phyloP scores from a whole-genome alignment of 2,113 vertebrate species.

The Oxyura jamaicensis region DNA sequence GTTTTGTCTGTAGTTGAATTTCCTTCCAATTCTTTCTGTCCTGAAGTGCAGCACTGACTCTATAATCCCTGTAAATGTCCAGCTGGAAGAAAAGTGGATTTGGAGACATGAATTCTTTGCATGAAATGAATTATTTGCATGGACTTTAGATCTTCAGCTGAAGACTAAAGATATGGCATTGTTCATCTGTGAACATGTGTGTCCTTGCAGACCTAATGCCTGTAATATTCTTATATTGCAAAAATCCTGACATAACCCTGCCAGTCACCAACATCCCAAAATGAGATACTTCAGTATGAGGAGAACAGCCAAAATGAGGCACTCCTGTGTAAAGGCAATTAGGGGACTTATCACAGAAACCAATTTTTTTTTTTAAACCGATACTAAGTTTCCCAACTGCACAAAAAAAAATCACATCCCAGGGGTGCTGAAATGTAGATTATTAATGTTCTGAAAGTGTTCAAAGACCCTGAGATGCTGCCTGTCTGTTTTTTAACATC shows the following conservation, averaged over 20 bases:
- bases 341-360: neutral
- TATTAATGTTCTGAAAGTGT: neutral
- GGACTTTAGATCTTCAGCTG: neutral
- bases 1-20: neutral
- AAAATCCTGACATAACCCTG: neutral
- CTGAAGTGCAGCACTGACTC: neutral
- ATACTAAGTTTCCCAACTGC: neutral
- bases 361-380: no score
- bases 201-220: neutral
- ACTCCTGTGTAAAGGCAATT: neutral
- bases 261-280: neutral
- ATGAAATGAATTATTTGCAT: neutral
- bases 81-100: neutral
- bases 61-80: neutral
- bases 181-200: accelerated
- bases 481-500: neutral
- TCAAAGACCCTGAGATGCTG: neutral
- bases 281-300: neutral
- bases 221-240: neutral
- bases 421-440: neutral
- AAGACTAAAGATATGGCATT: neutral
- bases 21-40: neutral
- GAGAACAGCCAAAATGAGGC: neutral
- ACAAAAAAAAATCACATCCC: neutral
- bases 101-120: neutral